Evolutionary conservation across 2,888 invertebrate genomes (phyloP), one percentile per base, ranked within the genome.

Genomic region (Rugalucina vietnamica): DNA sequence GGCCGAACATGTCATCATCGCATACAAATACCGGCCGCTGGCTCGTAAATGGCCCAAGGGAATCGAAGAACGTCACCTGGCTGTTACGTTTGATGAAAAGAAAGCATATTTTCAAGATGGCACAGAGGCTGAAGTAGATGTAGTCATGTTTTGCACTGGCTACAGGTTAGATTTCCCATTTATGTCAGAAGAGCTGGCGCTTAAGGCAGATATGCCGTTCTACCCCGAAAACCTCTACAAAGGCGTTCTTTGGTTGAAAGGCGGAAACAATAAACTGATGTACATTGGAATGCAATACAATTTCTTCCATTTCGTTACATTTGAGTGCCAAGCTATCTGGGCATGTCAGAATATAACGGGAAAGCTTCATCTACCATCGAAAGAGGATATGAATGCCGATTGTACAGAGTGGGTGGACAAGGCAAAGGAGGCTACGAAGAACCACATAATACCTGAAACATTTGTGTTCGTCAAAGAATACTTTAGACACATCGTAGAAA

Each of bases 81-180:
- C 49, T 32, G n/a, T 36, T 69, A 57, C 18, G 24, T 80, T 81
- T 32, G 65, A 80, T 1, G 73, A 43, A 5, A 29, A 18, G 0
- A 70, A 29, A 21, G 76, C 34, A 21, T 34, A 57, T 36, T 81
- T 81, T 49, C 10, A 1, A 49, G 81, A 81, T 54, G 72, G 75
- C 0, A 34, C 70, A 10, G 18, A 21, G 14, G 39, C 65, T n/a
- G 75, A 76, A 27, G 49, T 85, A 5, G 82, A 85, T 36, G 70
- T 49, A 18, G 74, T 85, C 8, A 77, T 85, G 18, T 74, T 82
- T 24, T 85, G 79, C 60, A 85, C 85, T 4, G 85, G 85, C 12
- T 85, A 82, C 65, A 75, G 49, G 39, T 24, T 27, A 8, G 65
- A 65, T 43, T 60, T 60, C 39, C 79, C 79, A 18, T 79, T 73